A percentile compares a stretch with the other conserved stretches of the same genome.
Evolutionary conservation across 1,140 invertebrate genomes (phyloP).

Genomic region (Drosophila setifemur): DNA sequence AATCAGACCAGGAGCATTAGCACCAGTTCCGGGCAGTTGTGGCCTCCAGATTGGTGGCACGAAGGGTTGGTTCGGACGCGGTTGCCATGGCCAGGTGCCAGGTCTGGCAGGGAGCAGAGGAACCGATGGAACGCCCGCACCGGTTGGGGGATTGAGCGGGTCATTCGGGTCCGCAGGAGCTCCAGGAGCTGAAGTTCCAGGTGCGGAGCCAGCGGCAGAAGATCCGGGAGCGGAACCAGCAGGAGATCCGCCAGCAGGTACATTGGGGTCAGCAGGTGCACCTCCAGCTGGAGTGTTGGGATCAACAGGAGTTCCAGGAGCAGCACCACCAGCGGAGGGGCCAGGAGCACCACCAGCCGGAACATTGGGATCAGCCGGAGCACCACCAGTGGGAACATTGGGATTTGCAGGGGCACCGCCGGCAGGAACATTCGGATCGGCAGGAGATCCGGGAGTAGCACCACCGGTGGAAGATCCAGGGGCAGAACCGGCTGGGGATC

Average conservation of each 20-base stretch:
- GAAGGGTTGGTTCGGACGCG: conserved; percentile 19
- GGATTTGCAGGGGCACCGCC: not conserved
- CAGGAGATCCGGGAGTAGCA: not conserved
- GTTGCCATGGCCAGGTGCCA: conserved; percentile 41
- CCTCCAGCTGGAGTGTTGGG: conserved; percentile 6
- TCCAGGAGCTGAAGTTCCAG: conserved; percentile 4
- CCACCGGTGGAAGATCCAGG: not conserved
- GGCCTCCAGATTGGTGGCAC: conserved; percentile 41
- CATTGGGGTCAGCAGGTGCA: conserved; percentile 7
- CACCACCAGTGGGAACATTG: not conserved
- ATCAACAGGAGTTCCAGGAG: conserved; percentile 2
- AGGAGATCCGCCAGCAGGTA: not conserved
- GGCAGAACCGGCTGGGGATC: not conserved
- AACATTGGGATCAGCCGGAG: conserved; percentile 9
- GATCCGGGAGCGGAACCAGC: conserved; percentile 5
- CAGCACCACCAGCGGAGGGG: not conserved
- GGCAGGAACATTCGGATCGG: not conserved
- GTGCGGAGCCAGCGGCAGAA: conserved; percentile 4
- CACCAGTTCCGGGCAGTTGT: conserved; percentile 9
- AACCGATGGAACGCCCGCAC: conserved; percentile 17
- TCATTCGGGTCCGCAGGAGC: conserved; percentile 3
- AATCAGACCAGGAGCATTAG: conserved; percentile 5
- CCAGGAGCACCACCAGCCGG: not conserved
- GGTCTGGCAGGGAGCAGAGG: conserved; percentile 19
- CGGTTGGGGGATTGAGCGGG: conserved; percentile 20